Conservation (phyloP, 92 coral and sea anemone genomes). For the Bergia puertoricense region DNA sequence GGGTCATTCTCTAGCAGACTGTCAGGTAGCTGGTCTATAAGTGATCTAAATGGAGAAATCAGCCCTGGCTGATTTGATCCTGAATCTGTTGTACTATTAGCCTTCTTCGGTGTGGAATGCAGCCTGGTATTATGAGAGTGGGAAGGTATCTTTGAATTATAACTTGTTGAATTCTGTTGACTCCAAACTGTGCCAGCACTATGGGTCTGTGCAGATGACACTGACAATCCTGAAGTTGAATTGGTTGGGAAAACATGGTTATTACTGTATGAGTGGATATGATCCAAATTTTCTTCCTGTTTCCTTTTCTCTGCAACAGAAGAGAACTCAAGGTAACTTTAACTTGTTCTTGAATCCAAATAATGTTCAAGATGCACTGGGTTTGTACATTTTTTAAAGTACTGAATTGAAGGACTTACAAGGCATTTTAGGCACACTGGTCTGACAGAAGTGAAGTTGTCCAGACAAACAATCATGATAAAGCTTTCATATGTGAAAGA, state of each 20-base stretch:
- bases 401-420: too few species aligned
- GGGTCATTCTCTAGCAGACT: slow-evolving; percentile 81
- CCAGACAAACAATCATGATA: too few species aligned
- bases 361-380: too few species aligned
- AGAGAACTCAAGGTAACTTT: not conserved
- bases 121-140: slow-evolving; percentile 38
- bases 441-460: too few species aligned
- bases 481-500: too few species aligned
- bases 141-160: not conserved
- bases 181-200: slow-evolving; percentile 25
- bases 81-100: not conserved
- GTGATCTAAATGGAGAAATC: slow-evolving; percentile 88
- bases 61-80: slow-evolving; percentile 49
- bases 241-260: not conserved
- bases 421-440: too few species aligned
- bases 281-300: slow-evolving; percentile 15
- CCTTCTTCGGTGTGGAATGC: slow-evolving; percentile 38
- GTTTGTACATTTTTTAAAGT: too few species aligned
- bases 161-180: slow-evolving; percentile 13
- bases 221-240: not conserved
- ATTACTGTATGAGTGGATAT: slow-evolving; percentile 2
- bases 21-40: slow-evolving; percentile 67
- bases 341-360: not conserved
- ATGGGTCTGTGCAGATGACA: slow-evolving; percentile 1
- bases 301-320: slow-evolving; percentile 55